Percentiles rank a stretch among this genome's conserved stretches.
These are phyloP conservation scores for Hydrozoanthus gracilis DNA, from an alignment of 92 coral and sea anemone genomes.

Conservation along the genomic window DNA sequence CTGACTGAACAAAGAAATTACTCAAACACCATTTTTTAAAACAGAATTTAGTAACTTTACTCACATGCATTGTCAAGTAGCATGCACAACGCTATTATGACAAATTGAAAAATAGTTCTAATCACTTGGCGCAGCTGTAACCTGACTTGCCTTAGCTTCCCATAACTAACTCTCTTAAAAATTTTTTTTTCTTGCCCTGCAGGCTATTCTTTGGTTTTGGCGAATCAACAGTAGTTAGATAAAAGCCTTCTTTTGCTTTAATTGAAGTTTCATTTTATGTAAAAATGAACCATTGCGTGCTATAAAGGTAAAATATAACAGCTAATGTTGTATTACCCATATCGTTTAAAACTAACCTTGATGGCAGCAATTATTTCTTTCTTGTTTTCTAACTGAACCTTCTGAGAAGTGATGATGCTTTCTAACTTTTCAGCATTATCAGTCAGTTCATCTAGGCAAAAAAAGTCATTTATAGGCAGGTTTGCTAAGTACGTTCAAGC, in stretches of 20 bases:
- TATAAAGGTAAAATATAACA: not conserved
- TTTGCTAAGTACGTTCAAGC: too few relatives aligned
- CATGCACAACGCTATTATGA: too few relatives aligned
- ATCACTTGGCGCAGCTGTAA: too few relatives aligned
- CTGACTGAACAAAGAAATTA: not conserved
- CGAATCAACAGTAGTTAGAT: too few relatives aligned
- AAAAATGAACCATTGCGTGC: not conserved
- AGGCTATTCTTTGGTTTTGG: too few relatives aligned
- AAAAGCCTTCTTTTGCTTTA: too few relatives aligned
- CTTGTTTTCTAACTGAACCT: conserved; percentile 77
- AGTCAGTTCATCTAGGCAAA: conserved; percentile 64
- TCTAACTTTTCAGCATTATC: conserved; percentile 80
- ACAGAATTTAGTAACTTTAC: not conserved
- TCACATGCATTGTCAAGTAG: too few relatives aligned
- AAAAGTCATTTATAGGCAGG: not conserved
- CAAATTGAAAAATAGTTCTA: too few relatives aligned
- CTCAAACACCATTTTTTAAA: not conserved
- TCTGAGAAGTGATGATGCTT: conserved; percentile 86
- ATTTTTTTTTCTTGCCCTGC: too few relatives aligned
- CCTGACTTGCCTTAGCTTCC: too few relatives aligned
- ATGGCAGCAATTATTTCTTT: conserved; percentile 79
- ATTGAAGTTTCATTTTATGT: too few relatives aligned
- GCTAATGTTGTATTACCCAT: not conserved
- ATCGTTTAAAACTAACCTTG: conserved; percentile 64
- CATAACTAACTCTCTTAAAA: too few relatives aligned